Base-by-base conservation (phyloP, 2,113 vertebrate genomes). In the Phainopepla nitens region DNA sequence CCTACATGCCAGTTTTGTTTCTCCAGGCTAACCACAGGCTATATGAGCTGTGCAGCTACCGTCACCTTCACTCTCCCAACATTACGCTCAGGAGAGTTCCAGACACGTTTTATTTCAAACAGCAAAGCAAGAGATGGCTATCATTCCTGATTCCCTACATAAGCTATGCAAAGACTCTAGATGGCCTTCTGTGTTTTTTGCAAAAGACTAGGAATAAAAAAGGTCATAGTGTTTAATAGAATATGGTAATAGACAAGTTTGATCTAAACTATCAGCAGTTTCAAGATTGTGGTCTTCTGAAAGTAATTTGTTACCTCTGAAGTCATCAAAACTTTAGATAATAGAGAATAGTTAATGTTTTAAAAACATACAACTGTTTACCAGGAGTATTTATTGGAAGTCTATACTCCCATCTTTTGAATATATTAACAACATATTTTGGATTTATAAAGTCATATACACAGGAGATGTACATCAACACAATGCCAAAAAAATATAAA, bases 171-270 rank as follows among this genome's bases (percentile, higher is more conserved):
- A 62, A 71, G 8, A 18, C 29, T 33, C 4, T 24, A 68, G 14
- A 51, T 42, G 29, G 21, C 6, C 5, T 71, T 45, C 51, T 25
- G 10, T 36, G 7, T 13, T 51, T 35, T 61, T 77, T 44, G 35
- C 15, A 91, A 56, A 89, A 19, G 16, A 35, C 31, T 44, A 57
- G 24, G 51, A 8, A 44, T 69, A 93, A 80, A 56, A 3, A 6
- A 27, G 19, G 6, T 7, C n/a, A 19, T 6, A 66, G 1, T 9
- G 5, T 62, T 76, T 54, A n/a, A 36, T 6, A 50, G 7, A 50
- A 0, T 35, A 53, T 1, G 2, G 1, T 15, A 33, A 29, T 11
- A 73, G 39, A 54, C 25, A 81, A 66, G 1, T 36, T 36, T 35
- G 41, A 7, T 20, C n/a, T 79, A 57, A 90, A 21, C 7, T 82